Percentiles rank a stretch among this genome's conserved stretches.
phyloP scores from a whole-genome alignment of 2,888 invertebrate species.

The Autographa pulchrina region DNA sequence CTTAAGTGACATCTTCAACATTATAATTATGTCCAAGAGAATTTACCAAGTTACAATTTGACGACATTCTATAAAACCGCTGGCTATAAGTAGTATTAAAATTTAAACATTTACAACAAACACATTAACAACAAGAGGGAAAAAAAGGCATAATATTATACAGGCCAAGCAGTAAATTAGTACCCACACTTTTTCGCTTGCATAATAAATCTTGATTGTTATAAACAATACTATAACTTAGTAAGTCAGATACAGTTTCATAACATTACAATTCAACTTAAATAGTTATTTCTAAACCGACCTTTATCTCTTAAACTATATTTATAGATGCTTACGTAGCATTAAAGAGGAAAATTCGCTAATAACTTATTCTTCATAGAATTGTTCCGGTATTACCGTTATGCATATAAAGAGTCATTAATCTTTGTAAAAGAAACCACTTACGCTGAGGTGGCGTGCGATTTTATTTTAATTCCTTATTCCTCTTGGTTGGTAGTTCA shows the following conservation, averaged over 20 bases:
- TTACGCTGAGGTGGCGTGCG: slow-evolving; percentile 17
- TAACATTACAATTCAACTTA: background rate
- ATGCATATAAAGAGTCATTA: slow-evolving; percentile 38
- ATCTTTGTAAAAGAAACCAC: slow-evolving; percentile 29
- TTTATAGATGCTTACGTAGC: background rate
- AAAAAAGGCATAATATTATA: too few relatives aligned
- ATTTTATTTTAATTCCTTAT: background rate
- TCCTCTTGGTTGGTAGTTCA: background rate
- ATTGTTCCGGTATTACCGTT: slow-evolving; percentile 17
- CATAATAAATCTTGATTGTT: too few relatives aligned
- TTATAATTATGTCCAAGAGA: background rate
- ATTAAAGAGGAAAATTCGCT: background rate
- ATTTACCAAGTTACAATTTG: background rate
- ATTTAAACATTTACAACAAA: too few relatives aligned
- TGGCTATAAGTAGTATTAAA: too few relatives aligned
- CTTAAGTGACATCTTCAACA: background rate
- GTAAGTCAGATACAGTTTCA: too few relatives aligned
- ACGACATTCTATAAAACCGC: background rate
- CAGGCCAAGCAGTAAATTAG: too few relatives aligned
- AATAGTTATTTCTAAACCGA: background rate
- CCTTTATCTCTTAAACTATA: too few relatives aligned
- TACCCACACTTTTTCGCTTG: too few relatives aligned
- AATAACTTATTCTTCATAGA: background rate
- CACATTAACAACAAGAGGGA: too few relatives aligned
- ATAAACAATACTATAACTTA: too few relatives aligned